These are phyloP conservation scores for Lepisosteus osseus DNA, from an alignment of 2,113 vertebrate species.

Conservation along the genomic window DNA sequence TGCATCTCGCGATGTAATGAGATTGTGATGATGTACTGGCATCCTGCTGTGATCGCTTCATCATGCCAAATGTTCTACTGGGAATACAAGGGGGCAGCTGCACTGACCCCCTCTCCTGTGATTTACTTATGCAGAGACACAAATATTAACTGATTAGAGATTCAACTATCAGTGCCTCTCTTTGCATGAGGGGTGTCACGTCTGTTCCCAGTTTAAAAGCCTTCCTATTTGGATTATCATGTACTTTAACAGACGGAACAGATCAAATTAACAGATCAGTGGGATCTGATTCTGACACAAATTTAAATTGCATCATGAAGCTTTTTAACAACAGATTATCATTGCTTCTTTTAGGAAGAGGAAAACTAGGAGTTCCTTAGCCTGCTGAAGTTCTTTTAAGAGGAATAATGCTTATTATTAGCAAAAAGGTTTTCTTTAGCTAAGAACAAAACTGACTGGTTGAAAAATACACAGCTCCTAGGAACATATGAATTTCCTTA, in stretches of 20 bases:
- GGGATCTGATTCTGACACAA: too few species aligned
- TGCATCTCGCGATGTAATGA: slow-evolving; percentile 61
- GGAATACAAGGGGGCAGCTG: slow-evolving; percentile 55
- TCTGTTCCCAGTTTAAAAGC: slow-evolving; percentile 6
- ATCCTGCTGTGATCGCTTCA: slow-evolving; percentile 67
- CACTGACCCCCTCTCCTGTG: slow-evolving; percentile 44
- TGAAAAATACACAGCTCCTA: too few species aligned
- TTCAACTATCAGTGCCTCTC: not conserved
- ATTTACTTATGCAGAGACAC: slow-evolving; percentile 14
- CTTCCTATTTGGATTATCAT: not conserved
- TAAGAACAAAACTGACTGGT: too few species aligned
- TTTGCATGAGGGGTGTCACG: slow-evolving; percentile 10
- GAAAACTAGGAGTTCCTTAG: too few species aligned
- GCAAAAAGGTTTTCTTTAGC: too few species aligned
- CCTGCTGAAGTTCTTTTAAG: too few species aligned
- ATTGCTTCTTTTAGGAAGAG: too few species aligned
- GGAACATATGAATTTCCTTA: too few species aligned
- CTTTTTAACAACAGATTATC: too few species aligned
- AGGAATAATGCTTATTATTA: too few species aligned
- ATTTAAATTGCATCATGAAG: too few species aligned
- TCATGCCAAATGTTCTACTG: slow-evolving; percentile 59
- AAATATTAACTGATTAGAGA: slow-evolving; percentile 9
- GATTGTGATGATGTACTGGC: slow-evolving; percentile 49
- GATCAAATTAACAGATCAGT: not conserved
- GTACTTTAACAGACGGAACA: not conserved